phyloP scores from a whole-genome alignment of 1,140 invertebrate species.

The Cydia splendana region DNA sequence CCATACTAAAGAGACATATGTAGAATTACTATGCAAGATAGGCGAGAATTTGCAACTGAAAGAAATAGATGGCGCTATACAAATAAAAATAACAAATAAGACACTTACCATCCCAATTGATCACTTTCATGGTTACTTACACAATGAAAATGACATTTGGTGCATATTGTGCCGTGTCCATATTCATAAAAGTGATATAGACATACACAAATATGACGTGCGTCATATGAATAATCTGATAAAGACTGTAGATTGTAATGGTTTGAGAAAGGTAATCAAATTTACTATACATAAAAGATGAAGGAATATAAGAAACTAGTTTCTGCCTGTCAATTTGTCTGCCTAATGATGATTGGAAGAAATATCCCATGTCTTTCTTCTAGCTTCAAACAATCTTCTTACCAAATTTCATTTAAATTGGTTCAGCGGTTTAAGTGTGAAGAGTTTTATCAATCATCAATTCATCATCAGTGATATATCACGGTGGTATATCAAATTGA shows the following conservation, averaged over 20 bases:
- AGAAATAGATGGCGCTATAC: not conserved
- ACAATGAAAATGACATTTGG: not conserved
- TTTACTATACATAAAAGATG: not conserved
- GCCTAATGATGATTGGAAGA: not conserved
- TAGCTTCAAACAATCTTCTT: too few relatives aligned
- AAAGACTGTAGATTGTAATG: not conserved
- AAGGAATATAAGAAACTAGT: too few relatives aligned
- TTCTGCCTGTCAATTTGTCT: not conserved
- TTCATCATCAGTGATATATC: too few relatives aligned
- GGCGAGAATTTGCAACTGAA: not conserved
- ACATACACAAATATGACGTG: not conserved
- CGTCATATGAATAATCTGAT: not conserved
- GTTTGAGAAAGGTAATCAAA: not conserved
- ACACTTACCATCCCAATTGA: not conserved
- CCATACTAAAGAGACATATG: slow-evolving; percentile 12
- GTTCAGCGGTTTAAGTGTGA: too few relatives aligned
- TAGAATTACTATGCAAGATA: not conserved
- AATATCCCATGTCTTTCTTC: too few relatives aligned
- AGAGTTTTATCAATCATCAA: too few relatives aligned
- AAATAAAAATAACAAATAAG: not conserved
- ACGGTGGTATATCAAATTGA: too few relatives aligned
- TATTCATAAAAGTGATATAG: not conserved
- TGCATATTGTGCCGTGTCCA: not conserved
- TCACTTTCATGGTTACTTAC: not conserved
- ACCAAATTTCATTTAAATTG: too few relatives aligned